phyloP scores from a whole-genome alignment of 2,113 vertebrate species.

The Gymnocephalus cernua region DNA sequence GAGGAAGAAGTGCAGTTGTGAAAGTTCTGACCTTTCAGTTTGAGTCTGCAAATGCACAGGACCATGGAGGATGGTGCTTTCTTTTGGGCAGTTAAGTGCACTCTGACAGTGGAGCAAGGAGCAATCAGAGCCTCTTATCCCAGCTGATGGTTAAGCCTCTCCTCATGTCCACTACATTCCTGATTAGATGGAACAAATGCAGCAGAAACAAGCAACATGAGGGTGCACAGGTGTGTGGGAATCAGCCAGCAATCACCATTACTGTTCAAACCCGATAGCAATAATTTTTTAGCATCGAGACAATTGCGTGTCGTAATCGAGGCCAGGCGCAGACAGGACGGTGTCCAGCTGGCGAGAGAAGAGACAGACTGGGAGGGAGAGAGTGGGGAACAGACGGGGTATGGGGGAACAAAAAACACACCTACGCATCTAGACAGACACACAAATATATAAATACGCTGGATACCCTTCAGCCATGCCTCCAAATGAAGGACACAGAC shows the following conservation, averaged over 20 bases:
- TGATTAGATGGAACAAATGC: slow-evolving; percentile 75
- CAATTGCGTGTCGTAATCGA: slow-evolving; percentile 71
- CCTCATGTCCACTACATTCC: slow-evolving; percentile 29
- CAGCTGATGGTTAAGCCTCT: slow-evolving; percentile 47
- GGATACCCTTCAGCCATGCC: slow-evolving; percentile 43
- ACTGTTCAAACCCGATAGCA: slow-evolving; percentile 72
- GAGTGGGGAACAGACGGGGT: slow-evolving; percentile 34
- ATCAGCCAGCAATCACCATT: slow-evolving; percentile 78
- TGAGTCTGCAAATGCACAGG: slow-evolving; percentile 8
- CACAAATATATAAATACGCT: slow-evolving; percentile 46
- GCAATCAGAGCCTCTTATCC: slow-evolving; percentile 58
- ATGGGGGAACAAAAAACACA: slow-evolving; percentile 30
- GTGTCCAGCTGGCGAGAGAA: slow-evolving; percentile 73
- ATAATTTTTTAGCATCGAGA: slow-evolving; percentile 78
- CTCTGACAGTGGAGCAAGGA: slow-evolving; percentile 49
- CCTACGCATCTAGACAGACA: slow-evolving; percentile 22
- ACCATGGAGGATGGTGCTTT: slow-evolving; percentile 5
- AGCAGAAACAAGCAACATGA: slow-evolving; percentile 63
- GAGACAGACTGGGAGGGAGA: slow-evolving; percentile 46
- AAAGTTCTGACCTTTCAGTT: slow-evolving; percentile 27
- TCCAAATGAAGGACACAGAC: slow-evolving; percentile 36
- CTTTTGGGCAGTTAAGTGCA: slow-evolving; percentile 34
- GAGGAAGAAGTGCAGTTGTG: slow-evolving; percentile 16
- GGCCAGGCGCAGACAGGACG: slow-evolving; percentile 63
- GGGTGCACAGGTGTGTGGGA: slow-evolving; percentile 79